Base-by-base conservation (phyloP, 2,113 vertebrate genomes). In the Misgurnus mizolepis region DNA sequence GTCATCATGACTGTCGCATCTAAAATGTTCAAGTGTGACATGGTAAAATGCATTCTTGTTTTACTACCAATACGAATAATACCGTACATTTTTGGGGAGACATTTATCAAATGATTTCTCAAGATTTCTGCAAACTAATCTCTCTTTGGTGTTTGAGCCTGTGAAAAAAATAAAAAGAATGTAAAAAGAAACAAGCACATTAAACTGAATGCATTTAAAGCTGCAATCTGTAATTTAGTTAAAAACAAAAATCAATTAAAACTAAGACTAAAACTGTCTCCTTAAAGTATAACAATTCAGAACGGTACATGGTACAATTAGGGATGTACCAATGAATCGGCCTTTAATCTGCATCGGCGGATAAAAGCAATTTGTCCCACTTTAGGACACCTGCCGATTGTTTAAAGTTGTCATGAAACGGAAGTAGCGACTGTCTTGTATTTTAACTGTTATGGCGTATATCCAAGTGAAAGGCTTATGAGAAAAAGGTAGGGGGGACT, bases 131-230 rank as follows among this genome's bases (percentile, higher is more conserved):
- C n/a, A 34, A 67, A 66, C n/a, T 10, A 14, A 39, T 12, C 17
- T 80, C 41, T 74, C 47, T 49, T 81, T 39, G 10, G 69, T 56
- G 47, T 73, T 40, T 62, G 64, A 11, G 45, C 39, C 82, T 84
- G 15, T 67, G 1, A 56, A 68, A 22, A 39, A 82, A 49, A 22
- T 11, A 56, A 41, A 40, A 53, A 53, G n/a, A 2, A n/a, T 5
- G 14, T 15, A 77, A 53, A 43, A 7, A 7, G 45, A 67, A 3
- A 67, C 45, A 56, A n/a, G 55, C 8, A 53, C 47, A 39, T 60
- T 27, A 50, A 60, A 45, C 7, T 78, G 43, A 40, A 34, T 45
- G 49, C 22, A 70, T 53, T 2, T 55, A 7, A 34, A 34, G 27
- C 1, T 34, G 27, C 27, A 34, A 3, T 34, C 22, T 22, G 22